Conservation (phyloP, 2,113 vertebrate species). For the Microtus ochrogaster region DNA sequence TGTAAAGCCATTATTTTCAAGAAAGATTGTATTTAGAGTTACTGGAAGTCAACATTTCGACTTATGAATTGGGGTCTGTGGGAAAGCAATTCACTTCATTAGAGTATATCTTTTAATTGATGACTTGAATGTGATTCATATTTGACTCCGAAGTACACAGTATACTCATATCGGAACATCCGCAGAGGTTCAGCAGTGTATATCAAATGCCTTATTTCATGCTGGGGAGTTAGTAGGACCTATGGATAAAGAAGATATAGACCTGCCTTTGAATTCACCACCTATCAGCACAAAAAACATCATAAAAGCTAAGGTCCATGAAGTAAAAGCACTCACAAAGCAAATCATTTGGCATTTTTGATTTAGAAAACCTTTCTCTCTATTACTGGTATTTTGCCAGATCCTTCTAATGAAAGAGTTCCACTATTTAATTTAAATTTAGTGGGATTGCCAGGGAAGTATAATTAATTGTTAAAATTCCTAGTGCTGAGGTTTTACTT, state of each 20-base stretch:
- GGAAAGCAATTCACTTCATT: not conserved
- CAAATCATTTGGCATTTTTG: slow-evolving; percentile 81
- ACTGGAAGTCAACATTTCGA: not conserved
- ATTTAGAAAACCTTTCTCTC: slow-evolving; percentile 83
- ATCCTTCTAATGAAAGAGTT: slow-evolving; percentile 86
- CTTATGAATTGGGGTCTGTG: not conserved
- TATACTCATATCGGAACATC: not conserved
- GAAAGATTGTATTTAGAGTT: not conserved
- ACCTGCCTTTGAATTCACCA: not conserved
- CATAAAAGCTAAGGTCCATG: slow-evolving; percentile 23
- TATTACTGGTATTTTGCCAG: slow-evolving; percentile 85
- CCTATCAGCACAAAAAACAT: not conserved
- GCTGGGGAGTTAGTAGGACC: not conserved
- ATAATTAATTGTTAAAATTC: slow-evolving; percentile 87
- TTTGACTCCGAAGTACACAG: not conserved
- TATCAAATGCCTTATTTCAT: not conserved
- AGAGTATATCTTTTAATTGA: not conserved
- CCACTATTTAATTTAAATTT: slow-evolving; percentile 85
- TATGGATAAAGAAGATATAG: not conserved
- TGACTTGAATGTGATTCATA: not conserved
- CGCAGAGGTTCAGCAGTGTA: not conserved
- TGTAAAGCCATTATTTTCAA: not conserved
- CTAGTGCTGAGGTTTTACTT: slow-evolving; percentile 77
- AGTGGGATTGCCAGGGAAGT: slow-evolving; percentile 83
- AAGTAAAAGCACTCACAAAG: slow-evolving; percentile 81